These are phyloP conservation scores for Pandemis cinnamomeana DNA, from an alignment of 2,888 invertebrate species.

Conservation along the genomic window DNA sequence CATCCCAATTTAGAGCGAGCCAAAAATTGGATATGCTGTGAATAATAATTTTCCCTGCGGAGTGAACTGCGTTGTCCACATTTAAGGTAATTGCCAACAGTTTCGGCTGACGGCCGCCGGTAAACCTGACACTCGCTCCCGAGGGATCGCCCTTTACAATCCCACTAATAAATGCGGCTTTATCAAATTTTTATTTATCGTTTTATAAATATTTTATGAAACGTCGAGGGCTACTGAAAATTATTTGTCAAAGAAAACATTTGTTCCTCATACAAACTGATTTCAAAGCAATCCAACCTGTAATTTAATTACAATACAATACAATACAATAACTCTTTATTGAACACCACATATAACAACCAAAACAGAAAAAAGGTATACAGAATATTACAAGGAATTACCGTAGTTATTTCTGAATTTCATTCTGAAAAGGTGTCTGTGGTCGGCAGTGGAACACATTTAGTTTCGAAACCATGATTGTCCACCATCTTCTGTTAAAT, in stretches of 20 bases:
- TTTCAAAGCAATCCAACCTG: too few species aligned
- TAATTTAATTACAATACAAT: too few species aligned
- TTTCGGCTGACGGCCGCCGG: conserved; percentile 79
- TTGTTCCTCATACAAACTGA: too few species aligned
- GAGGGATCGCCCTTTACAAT: conserved; percentile 77
- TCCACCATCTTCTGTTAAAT: not conserved
- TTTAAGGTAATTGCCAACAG: conserved; percentile 83
- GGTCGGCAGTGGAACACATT: too few species aligned
- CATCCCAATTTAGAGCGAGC: conserved; percentile 71
- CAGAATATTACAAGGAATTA: too few species aligned
- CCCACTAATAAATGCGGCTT: conserved; percentile 80
- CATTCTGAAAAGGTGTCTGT: too few species aligned
- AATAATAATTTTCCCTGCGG: conserved; percentile 81
- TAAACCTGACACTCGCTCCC: conserved; percentile 78
- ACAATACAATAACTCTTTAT: too few species aligned
- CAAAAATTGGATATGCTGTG: conserved; percentile 80
- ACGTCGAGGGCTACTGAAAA: conserved; percentile 39
- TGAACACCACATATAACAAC: too few species aligned
- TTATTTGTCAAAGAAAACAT: not conserved
- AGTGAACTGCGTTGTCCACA: conserved; percentile 80
- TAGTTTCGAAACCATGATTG: too few species aligned
- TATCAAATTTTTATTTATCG: conserved; percentile 76
- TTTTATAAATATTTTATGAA: conserved; percentile 45
- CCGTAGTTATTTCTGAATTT: too few species aligned
- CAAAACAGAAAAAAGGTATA: too few species aligned